Conservation (phyloP, 2,797 vertebrate genomes). For the Crocodylus rhombifer region DNA sequence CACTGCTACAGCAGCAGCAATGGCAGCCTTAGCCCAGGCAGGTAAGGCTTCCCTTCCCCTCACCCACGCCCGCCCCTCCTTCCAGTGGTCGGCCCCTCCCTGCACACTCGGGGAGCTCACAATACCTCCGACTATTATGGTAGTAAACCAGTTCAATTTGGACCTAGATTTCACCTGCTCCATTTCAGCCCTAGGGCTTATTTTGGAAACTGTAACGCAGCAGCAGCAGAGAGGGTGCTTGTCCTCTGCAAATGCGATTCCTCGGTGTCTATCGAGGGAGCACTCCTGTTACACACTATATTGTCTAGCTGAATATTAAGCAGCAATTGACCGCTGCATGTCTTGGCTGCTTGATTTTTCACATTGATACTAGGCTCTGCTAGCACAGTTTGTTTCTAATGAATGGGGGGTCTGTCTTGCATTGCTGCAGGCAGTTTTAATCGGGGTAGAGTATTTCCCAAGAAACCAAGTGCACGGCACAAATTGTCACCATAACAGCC, state of each 20-base stretch:
- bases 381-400: neutral
- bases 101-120: neutral
- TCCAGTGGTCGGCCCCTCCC: neutral
- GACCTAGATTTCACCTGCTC: neutral
- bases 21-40: no score
- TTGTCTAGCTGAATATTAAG: neutral
- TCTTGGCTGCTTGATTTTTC: neutral
- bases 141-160: neutral
- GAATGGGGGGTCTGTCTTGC: neutral
- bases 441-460: neutral
- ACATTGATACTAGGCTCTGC: neutral
- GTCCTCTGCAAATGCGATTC: neutral
- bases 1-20: no score
- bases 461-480: neutral
- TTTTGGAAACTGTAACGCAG: neutral
- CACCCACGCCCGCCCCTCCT: neutral
- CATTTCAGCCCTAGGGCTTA: neutral
- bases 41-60: no score
- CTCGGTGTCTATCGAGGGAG: neutral
- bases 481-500: neutral
- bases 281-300: neutral
- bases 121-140: no score
- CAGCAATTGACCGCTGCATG: neutral
- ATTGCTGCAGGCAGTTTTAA: neutral
- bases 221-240: neutral